Evolutionary conservation across 2,797 vertebrate genomes (phyloP).

Genomic region (Myripristis murdjan): DNA sequence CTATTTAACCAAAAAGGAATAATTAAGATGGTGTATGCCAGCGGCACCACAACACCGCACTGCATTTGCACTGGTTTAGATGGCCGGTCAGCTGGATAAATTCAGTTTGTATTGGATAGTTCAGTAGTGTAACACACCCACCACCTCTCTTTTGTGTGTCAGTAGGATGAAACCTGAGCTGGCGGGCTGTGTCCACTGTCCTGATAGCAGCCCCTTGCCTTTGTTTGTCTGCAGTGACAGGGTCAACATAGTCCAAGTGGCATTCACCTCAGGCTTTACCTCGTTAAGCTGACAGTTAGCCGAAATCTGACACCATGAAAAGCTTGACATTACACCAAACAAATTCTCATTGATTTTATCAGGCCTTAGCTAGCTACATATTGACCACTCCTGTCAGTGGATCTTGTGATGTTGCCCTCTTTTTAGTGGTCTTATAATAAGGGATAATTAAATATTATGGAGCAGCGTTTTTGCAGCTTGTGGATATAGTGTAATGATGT

Average conservation of each 20-base stretch:
- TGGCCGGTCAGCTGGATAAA: background rate
- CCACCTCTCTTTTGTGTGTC: constrained; percentile 8
- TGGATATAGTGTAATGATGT: constrained; percentile 65
- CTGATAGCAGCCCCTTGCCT: constrained; percentile 41
- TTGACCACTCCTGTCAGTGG: constrained; percentile 12
- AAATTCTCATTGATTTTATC: constrained; percentile 36
- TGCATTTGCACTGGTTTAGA: constrained; percentile 10
- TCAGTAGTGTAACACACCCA: constrained; percentile 12
- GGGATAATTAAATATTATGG: constrained; percentile 56
- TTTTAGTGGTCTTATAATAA: constrained; percentile 36
- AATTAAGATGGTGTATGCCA: too few species aligned
- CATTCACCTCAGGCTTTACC: constrained; percentile 31
- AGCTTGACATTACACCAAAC: constrained; percentile 16
- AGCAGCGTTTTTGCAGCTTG: constrained; percentile 30
- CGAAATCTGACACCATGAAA: constrained; percentile 43
- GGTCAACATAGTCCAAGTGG: constrained; percentile 49
- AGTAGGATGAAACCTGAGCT: constrained; percentile 63
- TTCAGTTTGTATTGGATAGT: constrained; percentile 9
- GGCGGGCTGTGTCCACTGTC: constrained; percentile 49
- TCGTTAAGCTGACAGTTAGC: constrained; percentile 7
- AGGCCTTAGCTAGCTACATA: constrained; percentile 5
- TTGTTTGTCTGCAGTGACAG: constrained; percentile 52
- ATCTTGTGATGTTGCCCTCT: constrained; percentile 1
- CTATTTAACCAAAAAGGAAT: too few species aligned
- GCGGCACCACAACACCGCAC: constrained; percentile 5